phyloP scores from a whole-genome alignment of 2,113 vertebrate species.

The Pundamilia nyererei region DNA sequence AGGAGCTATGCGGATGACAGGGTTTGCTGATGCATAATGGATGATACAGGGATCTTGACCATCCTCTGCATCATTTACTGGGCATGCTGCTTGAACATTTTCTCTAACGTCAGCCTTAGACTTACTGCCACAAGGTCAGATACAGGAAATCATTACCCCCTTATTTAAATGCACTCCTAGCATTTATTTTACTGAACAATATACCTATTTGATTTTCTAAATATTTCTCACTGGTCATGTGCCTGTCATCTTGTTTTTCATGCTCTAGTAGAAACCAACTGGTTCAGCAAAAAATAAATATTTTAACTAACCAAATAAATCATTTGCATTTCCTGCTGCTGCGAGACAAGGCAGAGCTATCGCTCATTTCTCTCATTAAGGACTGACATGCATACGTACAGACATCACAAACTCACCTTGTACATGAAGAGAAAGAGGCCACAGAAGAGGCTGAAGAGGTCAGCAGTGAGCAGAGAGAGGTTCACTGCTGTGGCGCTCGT shows the following conservation, averaged over 20 bases:
- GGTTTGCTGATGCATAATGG: neutral
- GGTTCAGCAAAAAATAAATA: neutral
- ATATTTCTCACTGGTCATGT: neutral
- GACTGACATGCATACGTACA: neutral
- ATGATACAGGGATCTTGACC: neutral
- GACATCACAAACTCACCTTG: slow-evolving; percentile 66
- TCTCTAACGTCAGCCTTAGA: neutral
- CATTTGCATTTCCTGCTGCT: neutral
- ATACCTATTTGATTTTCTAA: neutral
- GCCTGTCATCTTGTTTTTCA: neutral
- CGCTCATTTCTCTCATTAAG: neutral
- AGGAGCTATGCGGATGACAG: neutral
- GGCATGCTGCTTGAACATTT: neutral
- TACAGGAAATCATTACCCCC: neutral
- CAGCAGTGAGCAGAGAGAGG: slow-evolving; percentile 88
- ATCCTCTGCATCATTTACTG: neutral
- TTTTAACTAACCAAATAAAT: neutral
- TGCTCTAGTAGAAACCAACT: rapidly evolving
- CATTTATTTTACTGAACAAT: neutral
- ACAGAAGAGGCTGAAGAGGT: slow-evolving; percentile 95
- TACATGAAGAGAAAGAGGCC: slow-evolving; percentile 87
- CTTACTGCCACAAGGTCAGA: neutral
- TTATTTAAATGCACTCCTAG: neutral
- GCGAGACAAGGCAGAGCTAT: rapidly evolving
- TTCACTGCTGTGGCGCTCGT: slow-evolving; percentile 91